Percentiles rank a stretch among this genome's conserved stretches.
Conservation (phyloP, 2,888 invertebrate species). For the Plebejus argus region DNA sequence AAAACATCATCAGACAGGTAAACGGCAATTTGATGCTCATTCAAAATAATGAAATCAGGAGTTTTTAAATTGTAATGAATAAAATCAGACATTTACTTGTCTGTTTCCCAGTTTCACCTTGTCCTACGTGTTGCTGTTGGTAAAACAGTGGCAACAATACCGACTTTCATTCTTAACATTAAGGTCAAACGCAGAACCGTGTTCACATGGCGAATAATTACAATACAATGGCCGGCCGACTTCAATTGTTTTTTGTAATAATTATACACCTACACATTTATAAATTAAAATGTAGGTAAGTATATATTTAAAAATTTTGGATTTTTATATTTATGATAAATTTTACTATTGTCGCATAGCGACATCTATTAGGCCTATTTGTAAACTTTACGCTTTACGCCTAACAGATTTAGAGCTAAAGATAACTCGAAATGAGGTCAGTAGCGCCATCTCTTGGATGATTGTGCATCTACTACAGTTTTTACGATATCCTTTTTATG, state of each 20-base stretch:
- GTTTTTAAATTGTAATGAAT: background rate
- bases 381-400: no score
- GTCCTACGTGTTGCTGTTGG: constrained; percentile 11
- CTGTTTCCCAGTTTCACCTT: constrained; percentile 13
- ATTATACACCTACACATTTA: constrained; percentile 11
- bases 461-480: no score
- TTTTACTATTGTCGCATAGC: no score
- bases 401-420: no score
- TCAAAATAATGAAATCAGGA: background rate
- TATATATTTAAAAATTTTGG: no score
- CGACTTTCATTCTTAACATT: constrained; percentile 26
- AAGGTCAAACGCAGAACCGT: constrained; percentile 25
- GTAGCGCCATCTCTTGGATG: no score
- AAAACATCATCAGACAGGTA: background rate
- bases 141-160: constrained; percentile 27
- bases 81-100: background rate
- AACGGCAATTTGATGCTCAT: background rate
- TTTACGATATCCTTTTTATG: no score
- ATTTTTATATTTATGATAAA: no score
- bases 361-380: no score
- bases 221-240: constrained; percentile 24
- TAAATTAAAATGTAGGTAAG: background rate
- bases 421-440: no score
- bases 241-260: constrained; percentile 17
- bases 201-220: constrained; percentile 29